These are phyloP conservation scores for Dufourea novaeangliae DNA, from an alignment of 1,140 invertebrate species.

Conservation along the genomic window DNA sequence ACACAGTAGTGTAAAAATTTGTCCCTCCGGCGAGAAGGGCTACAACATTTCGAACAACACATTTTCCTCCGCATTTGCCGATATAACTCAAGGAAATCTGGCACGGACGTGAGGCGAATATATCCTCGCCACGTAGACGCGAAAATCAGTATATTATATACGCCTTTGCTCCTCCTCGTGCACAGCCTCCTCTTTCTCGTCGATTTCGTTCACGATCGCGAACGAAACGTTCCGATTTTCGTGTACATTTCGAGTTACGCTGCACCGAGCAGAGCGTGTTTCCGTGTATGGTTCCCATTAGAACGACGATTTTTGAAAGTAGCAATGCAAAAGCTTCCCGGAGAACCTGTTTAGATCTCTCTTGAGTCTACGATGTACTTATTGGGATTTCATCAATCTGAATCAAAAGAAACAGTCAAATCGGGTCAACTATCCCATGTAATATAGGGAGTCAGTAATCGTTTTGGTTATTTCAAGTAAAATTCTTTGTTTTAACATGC, in stretches of 20 bases:
- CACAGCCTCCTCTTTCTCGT: neutral
- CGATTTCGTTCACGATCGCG: neutral
- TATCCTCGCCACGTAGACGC: conserved; percentile 7
- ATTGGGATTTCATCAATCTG: too few species aligned
- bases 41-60: conserved; percentile 25
- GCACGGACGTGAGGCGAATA: conserved; percentile 38
- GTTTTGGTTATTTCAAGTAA: too few species aligned
- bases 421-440: too few species aligned
- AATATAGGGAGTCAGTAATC: too few species aligned
- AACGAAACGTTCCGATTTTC: neutral
- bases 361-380: neutral
- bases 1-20: conserved; percentile 38
- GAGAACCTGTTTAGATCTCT: neutral
- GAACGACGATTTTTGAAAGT: neutral
- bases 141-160: conserved; percentile 44
- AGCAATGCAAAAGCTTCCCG: neutral
- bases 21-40: conserved; percentile 17
- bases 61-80: conserved; percentile 41
- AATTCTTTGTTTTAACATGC: too few species aligned
- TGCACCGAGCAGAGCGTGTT: neutral
- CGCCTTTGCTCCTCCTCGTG: neutral
- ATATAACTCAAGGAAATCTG: conserved; percentile 45
- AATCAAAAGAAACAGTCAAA: too few species aligned
- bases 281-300: neutral
- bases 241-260: neutral